Evolutionary conservation across 1,140 invertebrate genomes (phyloP), one percentile per base, ranked within the genome.

Genomic region (Ceratina australensis): DNA sequence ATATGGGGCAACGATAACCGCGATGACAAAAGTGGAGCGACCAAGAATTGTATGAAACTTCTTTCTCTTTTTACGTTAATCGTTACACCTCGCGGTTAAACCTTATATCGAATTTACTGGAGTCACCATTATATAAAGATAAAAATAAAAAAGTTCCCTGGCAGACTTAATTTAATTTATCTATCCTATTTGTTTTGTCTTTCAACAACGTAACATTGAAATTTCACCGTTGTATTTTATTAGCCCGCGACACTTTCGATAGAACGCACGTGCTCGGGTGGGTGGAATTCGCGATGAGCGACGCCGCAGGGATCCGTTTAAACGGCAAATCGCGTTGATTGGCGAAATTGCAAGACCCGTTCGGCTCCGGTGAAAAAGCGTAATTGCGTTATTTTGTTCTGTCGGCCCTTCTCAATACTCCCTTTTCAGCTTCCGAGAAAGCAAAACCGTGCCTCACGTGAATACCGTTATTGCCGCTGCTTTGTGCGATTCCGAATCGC

Each of bases 351-450:
- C 16, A 15, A n/a, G 18, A 12, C 28, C 13, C 59, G 24, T 26
- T 0, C 3, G 12, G 7, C 20, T 42, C 1, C 15, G 4, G 7
- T 18, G 18, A 26, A 57, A 26, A 15, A 56, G 18, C 22, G n/a
- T 74, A 56, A 65, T 74, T 18, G 72, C 28, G 18, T 66, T 66
- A 74, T 66, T 47, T 74, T 47, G 50, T 74, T 22, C 33, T 3
- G 20, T 20, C 24, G 18, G 47, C 33, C 33, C 52, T 61, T 20
- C 42, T 60, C 28, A 47, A 26, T 49, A 22, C 16, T 2, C n/a
- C 28, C 4, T 74, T 74, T 54, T 57, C 10, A 13, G 28, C 33
- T 20, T 74, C 42, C 64, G 65, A 20, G 24, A 63, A 52, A 52
- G 50, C 24, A 12, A 42, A 26, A 16, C 4, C 28, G 5, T 12